A percentile compares a stretch with the other conserved stretches of the same genome.
Evolutionary conservation across 2,888 invertebrate species (phyloP).

Genomic region (Agonopterix arenella): DNA sequence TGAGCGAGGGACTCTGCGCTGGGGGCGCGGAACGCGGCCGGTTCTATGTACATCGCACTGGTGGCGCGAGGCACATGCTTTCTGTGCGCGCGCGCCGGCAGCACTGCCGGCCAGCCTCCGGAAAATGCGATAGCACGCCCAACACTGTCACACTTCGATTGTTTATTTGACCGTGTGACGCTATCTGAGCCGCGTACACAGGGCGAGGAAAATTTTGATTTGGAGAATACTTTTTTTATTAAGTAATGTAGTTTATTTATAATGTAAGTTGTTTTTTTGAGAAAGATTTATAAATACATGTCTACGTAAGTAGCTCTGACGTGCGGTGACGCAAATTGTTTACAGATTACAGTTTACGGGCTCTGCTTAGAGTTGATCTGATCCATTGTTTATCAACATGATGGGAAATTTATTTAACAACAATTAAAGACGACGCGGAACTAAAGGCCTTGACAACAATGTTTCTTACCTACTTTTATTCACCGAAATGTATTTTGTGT

Average conservation of each 20-base stretch:
- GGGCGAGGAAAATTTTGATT: too few species aligned
- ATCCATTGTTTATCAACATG: too few species aligned
- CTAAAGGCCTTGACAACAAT: too few species aligned
- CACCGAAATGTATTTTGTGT: background rate
- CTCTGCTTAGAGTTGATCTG: too few species aligned
- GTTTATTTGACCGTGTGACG: constrained; percentile 59
- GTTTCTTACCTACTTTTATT: background rate
- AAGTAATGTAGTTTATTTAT: too few species aligned
- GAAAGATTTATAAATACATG: background rate
- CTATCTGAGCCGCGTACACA: constrained; percentile 32
- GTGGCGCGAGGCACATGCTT: constrained; percentile 69
- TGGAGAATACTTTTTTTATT: too few species aligned
- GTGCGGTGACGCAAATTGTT: constrained; percentile 7
- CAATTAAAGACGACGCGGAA: too few species aligned
- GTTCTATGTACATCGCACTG: constrained; percentile 72
- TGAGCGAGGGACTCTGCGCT: constrained; percentile 69
- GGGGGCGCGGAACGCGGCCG: constrained; percentile 71
- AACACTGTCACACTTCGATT: constrained; percentile 66
- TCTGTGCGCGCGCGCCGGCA: constrained; percentile 73
- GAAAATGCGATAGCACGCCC: constrained; percentile 66
- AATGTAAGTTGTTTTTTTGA: too few species aligned
- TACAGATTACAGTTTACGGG: constrained; percentile 2
- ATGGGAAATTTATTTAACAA: too few species aligned
- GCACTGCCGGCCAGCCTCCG: constrained; percentile 71
- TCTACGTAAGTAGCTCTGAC: constrained; percentile 6